Conservation (phyloP, 2,113 vertebrate genomes). For the Gadus macrocephalus region DNA sequence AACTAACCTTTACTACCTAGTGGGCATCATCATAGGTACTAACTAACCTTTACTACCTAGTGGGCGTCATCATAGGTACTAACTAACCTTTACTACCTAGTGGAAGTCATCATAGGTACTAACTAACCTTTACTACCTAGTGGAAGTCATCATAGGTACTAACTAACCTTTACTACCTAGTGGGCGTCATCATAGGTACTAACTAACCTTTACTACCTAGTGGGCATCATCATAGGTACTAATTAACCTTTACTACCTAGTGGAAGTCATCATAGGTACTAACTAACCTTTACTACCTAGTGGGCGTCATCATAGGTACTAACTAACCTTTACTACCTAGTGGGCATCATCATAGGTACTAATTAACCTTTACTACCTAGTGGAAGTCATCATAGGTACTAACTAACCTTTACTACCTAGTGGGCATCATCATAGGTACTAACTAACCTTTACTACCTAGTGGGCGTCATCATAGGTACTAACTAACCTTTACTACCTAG, state of each 20-base stretch:
- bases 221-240: background rate
- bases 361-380: slow-evolving; percentile 42
- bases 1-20: slow-evolving; percentile 46
- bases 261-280: slow-evolving; percentile 95
- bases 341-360: slow-evolving; percentile 82
- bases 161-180: slow-evolving; percentile 40
- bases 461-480: slow-evolving; percentile 95
- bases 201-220: background rate
- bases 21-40: slow-evolving; percentile 95
- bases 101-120: slow-evolving; percentile 83
- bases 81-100: slow-evolving; percentile 40
- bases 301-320: background rate
- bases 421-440: slow-evolving; percentile 65
- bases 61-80: background rate
- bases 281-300: background rate
- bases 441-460: slow-evolving; percentile 42
- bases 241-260: slow-evolving; percentile 45
- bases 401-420: slow-evolving; percentile 40
- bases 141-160: slow-evolving; percentile 76
- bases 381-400: slow-evolving; percentile 76
- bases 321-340: slow-evolving; percentile 40
- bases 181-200: slow-evolving; percentile 68
- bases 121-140: slow-evolving; percentile 43
- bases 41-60: background rate
- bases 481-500: slow-evolving; percentile 51